phyloP scores from a whole-genome alignment of 2,888 invertebrate species.

The Rhamnusium bicolor region DNA sequence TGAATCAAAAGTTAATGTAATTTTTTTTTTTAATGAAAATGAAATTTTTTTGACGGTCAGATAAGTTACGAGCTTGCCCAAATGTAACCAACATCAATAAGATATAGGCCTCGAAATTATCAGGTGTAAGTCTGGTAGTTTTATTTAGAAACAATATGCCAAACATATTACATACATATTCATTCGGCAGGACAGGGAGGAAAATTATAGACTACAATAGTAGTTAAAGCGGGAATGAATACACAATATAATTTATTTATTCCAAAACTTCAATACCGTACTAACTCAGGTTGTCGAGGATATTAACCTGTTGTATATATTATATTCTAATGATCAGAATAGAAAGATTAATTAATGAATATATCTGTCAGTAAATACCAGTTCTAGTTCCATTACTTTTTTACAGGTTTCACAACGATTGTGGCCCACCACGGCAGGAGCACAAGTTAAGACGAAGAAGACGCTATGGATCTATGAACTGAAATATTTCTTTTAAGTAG shows the following conservation, averaged over 20 bases:
- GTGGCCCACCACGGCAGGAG: conserved; percentile 15
- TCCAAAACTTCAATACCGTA: background rate
- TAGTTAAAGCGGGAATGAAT: background rate
- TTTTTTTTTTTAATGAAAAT: too few relatives aligned
- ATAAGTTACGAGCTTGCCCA: too few relatives aligned
- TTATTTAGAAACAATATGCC: too few relatives aligned
- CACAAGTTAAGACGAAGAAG: background rate
- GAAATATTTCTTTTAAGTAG: conserved; percentile 16
- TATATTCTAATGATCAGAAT: conserved; percentile 26
- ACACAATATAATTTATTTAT: conserved; percentile 3
- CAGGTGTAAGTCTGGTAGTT: too few relatives aligned
- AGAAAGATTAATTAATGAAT: conserved; percentile 30
- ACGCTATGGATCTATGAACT: conserved; percentile 13
- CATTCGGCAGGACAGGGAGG: too few relatives aligned
- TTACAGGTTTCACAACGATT: conserved; percentile 16
- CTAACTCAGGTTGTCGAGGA: conserved; percentile 6
- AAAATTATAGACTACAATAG: too few relatives aligned
- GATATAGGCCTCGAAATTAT: too few relatives aligned
- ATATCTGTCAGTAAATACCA: conserved; percentile 32
- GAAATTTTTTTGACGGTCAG: too few relatives aligned
- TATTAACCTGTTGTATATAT: conserved; percentile 25
- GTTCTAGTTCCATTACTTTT: conserved; percentile 33
- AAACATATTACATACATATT: too few relatives aligned
- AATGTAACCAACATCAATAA: too few relatives aligned
- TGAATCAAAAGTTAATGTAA: too few relatives aligned